Conservation (phyloP, 2,888 invertebrate genomes). For the Chaetoderma sp. region DNA sequence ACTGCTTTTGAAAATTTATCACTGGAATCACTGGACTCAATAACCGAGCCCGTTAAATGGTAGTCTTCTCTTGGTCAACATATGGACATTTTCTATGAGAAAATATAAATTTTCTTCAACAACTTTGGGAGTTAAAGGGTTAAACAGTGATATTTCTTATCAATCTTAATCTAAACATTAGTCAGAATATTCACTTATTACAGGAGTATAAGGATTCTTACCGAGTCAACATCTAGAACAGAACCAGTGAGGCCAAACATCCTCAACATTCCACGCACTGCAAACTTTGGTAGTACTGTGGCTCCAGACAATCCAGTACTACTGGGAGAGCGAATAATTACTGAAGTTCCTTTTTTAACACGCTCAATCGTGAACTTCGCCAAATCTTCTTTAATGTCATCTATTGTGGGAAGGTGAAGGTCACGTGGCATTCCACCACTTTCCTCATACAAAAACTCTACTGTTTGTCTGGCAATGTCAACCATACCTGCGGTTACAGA, state of each 20-base stretch:
- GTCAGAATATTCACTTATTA: too few relatives aligned
- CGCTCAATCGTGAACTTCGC: conserved; percentile 69
- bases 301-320: conserved; percentile 46
- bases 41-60: neutral
- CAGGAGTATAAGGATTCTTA: too few relatives aligned
- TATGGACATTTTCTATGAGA: too few relatives aligned
- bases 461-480: conserved; percentile 69
- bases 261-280: conserved; percentile 66
- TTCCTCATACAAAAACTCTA: conserved; percentile 70
- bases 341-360: conserved; percentile 67
- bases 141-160: too few relatives aligned
- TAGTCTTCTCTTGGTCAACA: too few relatives aligned
- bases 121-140: too few relatives aligned
- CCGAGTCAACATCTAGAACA: conserved; percentile 68
- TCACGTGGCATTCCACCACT: conserved; percentile 69
- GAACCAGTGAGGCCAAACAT: conserved; percentile 69
- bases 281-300: conserved; percentile 64
- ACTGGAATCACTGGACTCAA: too few relatives aligned
- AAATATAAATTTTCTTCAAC: too few relatives aligned
- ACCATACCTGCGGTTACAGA: conserved; percentile 61
- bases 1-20: too few relatives aligned
- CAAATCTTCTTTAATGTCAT: conserved; percentile 68
- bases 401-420: conserved; percentile 68
- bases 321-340: conserved; percentile 58
- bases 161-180: too few relatives aligned